Evolutionary conservation across 1,140 invertebrate genomes (phyloP).

Genomic region (Dryas iulia): DNA sequence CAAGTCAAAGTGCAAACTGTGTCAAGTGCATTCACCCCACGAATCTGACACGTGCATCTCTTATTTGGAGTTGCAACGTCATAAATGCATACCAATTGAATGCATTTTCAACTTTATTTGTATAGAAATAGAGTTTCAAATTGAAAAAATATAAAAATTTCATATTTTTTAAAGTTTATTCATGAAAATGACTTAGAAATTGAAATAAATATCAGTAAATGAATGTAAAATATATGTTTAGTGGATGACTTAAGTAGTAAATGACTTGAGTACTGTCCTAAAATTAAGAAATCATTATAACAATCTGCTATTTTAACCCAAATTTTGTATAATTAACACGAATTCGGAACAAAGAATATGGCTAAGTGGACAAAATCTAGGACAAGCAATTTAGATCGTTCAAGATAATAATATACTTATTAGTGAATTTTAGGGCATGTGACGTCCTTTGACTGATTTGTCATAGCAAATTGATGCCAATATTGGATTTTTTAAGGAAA

Average conservation of each 20-base stretch:
- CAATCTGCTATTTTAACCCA: slow-evolving; percentile 42
- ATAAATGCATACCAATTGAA: slow-evolving; percentile 23
- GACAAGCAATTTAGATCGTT: slow-evolving; percentile 46
- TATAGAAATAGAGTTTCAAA: not conserved
- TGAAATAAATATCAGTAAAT: not conserved
- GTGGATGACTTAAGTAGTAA: not conserved
- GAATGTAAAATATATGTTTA: not conserved
- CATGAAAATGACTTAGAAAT: no score
- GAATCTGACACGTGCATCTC: slow-evolving; percentile 47
- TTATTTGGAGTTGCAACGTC: slow-evolving; percentile 28
- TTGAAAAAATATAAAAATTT: not conserved
- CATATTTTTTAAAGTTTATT: no score
- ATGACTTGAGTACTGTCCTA: not conserved
- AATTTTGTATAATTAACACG: slow-evolving; percentile 55
- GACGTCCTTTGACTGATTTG: not conserved
- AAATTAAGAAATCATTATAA: slow-evolving; percentile 7
- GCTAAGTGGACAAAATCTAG: slow-evolving; percentile 46
- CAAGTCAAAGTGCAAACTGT: slow-evolving; percentile 50
- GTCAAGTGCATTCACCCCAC: slow-evolving; percentile 58
- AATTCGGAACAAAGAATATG: slow-evolving; percentile 48
- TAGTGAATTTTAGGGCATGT: slow-evolving; percentile 15
- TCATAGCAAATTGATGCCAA: not conserved
- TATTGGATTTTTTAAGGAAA: no score
- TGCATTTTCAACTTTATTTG: slow-evolving; percentile 6
- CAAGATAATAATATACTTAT: slow-evolving; percentile 42